Conservation (phyloP, 2,797 vertebrate genomes). For the Sebastes hubbsi region DNA sequence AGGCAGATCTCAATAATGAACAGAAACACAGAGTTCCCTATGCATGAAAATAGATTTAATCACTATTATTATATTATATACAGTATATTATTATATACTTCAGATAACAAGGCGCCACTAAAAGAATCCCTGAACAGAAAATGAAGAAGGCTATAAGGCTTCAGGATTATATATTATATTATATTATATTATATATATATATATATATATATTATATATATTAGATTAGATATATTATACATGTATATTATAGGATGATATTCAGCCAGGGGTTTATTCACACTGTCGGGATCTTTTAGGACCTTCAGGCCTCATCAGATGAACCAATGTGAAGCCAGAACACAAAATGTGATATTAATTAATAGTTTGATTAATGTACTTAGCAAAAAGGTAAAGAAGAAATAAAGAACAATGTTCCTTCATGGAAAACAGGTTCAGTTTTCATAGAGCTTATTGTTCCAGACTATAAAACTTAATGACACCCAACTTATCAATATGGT, state of each 20-base stretch:
- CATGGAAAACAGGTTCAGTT: background rate
- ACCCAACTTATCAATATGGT: background rate
- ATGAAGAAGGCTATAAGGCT: background rate
- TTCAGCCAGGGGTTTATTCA: background rate
- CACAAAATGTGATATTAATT: background rate
- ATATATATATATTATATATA: too few species aligned
- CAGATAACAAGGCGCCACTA: background rate
- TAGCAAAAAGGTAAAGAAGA: background rate
- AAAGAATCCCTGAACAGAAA: background rate
- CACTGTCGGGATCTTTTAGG: background rate
- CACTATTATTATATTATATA: background rate
- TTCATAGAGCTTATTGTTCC: background rate
- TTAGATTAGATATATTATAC: too few species aligned
- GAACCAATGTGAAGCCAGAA: background rate
- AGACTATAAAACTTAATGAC: conserved; percentile 12
- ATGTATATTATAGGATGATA: too few species aligned
- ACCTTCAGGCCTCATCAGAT: background rate
- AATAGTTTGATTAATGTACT: background rate
- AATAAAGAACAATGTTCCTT: background rate
- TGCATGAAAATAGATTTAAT: background rate
- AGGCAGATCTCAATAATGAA: background rate
- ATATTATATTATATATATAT: too few species aligned
- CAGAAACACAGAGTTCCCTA: background rate
- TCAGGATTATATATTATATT: background rate
- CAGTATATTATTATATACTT: background rate